Base-by-base conservation (phyloP, 2,888 invertebrate genomes). In the Miltochrista miniata region DNA sequence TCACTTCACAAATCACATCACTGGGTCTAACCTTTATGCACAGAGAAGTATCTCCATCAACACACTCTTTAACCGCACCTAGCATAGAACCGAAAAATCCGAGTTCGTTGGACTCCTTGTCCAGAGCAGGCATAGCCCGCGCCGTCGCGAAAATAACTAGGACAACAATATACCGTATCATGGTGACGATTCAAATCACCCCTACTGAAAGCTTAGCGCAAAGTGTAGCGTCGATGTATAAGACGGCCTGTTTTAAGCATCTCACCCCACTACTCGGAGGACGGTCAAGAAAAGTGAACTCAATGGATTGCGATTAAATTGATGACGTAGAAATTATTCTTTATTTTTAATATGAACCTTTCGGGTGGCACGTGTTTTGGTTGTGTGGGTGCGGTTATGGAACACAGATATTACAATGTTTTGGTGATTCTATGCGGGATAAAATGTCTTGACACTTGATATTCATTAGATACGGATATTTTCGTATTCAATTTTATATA, bases 21-120 rank as follows among this genome's bases (percentile, higher is more conserved):
- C 68, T 56, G 57, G 61, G 67, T 71, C 45, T 35, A 2, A 96
- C 96, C 94, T 96, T 96, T 64, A 96, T 85, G 78, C 96, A 96
- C 82, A 95, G 83, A 57, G 94, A 90, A 71, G 95, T 90, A 68
- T 95, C 94, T 71, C 93, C 94, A 56, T 94, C 93, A 48, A 94
- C 94, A 77, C 96, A 96, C 72, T 95, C 94, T 83, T 95, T 93
- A 65, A 96, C 93, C 64, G 94, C 94, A 65, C 93, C 93, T 54
- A 95, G 81, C 36, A 95, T 94, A 65, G 83, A 83, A 2, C 79
- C 82, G 24, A 86, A 79, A 30, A 88, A 62, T 48, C 84, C 81
- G 11, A 84, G 79, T 54, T 89, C 90, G 61, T 86, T 89, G n/a
- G 91, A 92, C 40, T 93, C 92, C 64, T 94, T 93, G 51, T 92